Evolutionary conservation across 2,113 vertebrate genomes (phyloP).

Genomic region (Labeo rohita): DNA sequence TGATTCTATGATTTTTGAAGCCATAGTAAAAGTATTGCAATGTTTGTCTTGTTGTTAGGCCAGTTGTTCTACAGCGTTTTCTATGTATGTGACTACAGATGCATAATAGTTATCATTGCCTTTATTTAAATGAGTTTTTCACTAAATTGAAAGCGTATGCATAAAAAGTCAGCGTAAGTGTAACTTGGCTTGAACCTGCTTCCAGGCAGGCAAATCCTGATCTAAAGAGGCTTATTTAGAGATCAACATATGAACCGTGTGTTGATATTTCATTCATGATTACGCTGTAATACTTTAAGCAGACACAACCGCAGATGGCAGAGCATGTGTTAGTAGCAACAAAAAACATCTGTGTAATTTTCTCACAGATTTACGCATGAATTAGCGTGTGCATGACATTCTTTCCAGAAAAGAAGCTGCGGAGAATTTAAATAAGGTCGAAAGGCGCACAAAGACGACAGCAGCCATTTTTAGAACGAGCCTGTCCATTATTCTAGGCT

Average conservation of each 20-base stretch:
- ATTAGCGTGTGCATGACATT: slow-evolving; percentile 19
- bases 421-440: not conserved
- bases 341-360: slow-evolving; percentile 53
- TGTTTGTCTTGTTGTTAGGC: not conserved
- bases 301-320: slow-evolving; percentile 50
- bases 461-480: slow-evolving; percentile 12
- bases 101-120: not conserved
- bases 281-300: slow-evolving; percentile 22
- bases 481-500: not conserved
- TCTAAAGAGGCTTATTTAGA: slow-evolving; percentile 24
- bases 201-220: not conserved
- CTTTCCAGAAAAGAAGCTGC: slow-evolving; percentile 12
- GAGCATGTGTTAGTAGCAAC: slow-evolving; percentile 40
- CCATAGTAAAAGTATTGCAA: not conserved
- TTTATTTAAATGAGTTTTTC: not conserved
- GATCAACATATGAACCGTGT: slow-evolving; percentile 24
- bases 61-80: not conserved
- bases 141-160: not conserved
- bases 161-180: not conserved
- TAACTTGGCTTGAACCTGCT: not conserved
- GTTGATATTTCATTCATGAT: slow-evolving; percentile 48
- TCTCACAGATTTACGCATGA: slow-evolving; percentile 13
- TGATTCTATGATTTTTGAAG: not conserved
- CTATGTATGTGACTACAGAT: too few species aligned
- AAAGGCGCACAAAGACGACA: slow-evolving; percentile 10